Percentiles rank a stretch among this genome's conserved stretches.
Evolutionary conservation across 1,140 invertebrate species (phyloP).

Genomic region (Pseudobourletiella spinata): DNA sequence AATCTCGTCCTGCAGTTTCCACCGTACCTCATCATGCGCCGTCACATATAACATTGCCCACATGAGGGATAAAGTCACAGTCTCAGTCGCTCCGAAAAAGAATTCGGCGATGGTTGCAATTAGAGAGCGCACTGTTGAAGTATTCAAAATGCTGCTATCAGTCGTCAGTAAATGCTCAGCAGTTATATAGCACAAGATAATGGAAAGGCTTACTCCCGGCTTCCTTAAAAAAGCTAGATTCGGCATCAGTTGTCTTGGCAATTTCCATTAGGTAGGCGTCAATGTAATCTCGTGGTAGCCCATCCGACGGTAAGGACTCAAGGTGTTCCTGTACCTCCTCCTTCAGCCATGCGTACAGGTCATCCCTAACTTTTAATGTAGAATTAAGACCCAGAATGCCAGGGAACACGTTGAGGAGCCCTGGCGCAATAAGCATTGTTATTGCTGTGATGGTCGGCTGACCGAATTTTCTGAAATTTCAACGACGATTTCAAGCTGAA

Average conservation of each 20-base stretch:
- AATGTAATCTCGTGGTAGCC: slow-evolving; percentile 15
- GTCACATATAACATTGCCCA: neutral
- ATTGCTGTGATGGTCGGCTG: slow-evolving; percentile 1
- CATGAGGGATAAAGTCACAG: neutral
- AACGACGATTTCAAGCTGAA: neutral
- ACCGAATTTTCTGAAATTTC: neutral
- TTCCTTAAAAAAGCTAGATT: slow-evolving; percentile 15
- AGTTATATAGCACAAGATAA: neutral
- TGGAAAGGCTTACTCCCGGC: neutral
- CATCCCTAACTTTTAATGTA: neutral
- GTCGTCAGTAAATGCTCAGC: too few species aligned
- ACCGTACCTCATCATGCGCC: neutral
- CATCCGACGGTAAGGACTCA: neutral
- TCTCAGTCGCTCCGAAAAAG: slow-evolving; percentile 3
- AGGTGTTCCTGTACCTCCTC: slow-evolving; percentile 7
- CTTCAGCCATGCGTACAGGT: neutral
- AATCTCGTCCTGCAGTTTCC: neutral
- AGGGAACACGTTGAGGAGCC: neutral
- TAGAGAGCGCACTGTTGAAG: neutral
- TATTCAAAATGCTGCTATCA: neutral
- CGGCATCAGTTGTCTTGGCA: neutral
- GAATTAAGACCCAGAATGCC: neutral
- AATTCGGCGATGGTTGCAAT: neutral
- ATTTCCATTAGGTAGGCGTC: slow-evolving; percentile 12
- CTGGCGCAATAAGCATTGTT: neutral